Conservation (phyloP, 2,888 invertebrate genomes). For the Acanthosoma haemorrhoidale region DNA sequence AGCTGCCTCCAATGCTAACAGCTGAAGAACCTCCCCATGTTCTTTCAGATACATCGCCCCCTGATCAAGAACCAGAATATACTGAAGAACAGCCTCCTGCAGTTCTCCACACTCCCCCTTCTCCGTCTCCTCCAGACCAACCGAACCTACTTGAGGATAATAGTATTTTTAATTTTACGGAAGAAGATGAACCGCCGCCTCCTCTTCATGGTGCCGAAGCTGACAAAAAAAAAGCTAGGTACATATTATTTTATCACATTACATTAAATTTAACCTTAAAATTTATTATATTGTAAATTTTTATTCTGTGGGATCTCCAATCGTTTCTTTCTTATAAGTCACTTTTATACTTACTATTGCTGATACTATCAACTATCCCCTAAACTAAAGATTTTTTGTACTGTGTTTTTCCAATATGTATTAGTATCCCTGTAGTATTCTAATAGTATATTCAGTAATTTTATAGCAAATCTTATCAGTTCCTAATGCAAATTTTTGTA, state of each 20-base stretch:
- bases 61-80: neutral
- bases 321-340: no score
- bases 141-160: constrained; percentile 33
- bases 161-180: constrained; percentile 43
- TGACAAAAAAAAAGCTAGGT: constrained; percentile 30
- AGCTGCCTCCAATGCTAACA: constrained; percentile 30
- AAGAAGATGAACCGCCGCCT: constrained; percentile 43
- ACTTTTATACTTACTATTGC: no score
- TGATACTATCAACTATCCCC: no score
- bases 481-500: no score
- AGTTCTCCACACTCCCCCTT: neutral
- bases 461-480: no score
- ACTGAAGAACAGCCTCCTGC: constrained; percentile 14
- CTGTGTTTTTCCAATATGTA: no score
- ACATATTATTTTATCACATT: neutral
- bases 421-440: no score
- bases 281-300: neutral
- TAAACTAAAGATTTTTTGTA: no score
- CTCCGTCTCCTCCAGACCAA: constrained; percentile 21
- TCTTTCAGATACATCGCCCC: neutral
- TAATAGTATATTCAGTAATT: no score
- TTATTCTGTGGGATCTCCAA: no score
- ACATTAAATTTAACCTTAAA: neutral
- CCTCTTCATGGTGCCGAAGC: constrained; percentile 38
- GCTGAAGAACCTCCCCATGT: constrained; percentile 30